A percentile compares a stretch with the other conserved stretches of the same genome.
Evolutionary conservation across 1,140 invertebrate species (phyloP).

Genomic region (Zaprionus vittiger): DNA sequence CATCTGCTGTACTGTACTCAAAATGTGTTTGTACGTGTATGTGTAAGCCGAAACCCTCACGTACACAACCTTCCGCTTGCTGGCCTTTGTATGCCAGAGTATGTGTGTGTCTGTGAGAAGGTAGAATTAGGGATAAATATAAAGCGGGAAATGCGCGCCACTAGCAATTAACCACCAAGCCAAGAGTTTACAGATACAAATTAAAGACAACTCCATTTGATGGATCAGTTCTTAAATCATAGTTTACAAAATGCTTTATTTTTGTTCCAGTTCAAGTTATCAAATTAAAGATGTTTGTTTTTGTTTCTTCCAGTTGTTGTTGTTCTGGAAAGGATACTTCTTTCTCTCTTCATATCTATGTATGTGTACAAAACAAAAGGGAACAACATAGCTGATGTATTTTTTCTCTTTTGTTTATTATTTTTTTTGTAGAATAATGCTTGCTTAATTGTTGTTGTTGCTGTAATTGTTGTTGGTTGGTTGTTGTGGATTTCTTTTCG

Average conservation of each 20-base stretch:
- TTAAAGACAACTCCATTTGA: constrained; percentile 8
- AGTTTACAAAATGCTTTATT: constrained; percentile 80
- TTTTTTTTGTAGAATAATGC: constrained; percentile 51
- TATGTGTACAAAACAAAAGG: constrained; percentile 38
- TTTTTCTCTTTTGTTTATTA: constrained; percentile 51
- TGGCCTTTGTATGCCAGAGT: constrained; percentile 3
- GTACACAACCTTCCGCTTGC: constrained; percentile 16
- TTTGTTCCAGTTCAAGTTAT: constrained; percentile 49
- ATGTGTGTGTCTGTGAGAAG: constrained; percentile 23
- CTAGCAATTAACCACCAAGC: constrained; percentile 50
- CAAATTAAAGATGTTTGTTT: constrained; percentile 51
- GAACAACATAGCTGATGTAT: constrained; percentile 15
- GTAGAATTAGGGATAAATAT: constrained; percentile 35
- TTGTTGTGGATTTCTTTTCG: constrained; percentile 38
- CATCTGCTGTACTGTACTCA: constrained; percentile 38
- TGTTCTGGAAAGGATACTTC: not conserved
- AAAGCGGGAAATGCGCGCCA: constrained; percentile 70
- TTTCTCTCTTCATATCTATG: constrained; percentile 12
- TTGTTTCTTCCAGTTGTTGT: constrained; percentile 3
- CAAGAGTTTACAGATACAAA: constrained; percentile 13
- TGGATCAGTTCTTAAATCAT: constrained; percentile 45
- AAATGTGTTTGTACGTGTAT: constrained; percentile 13
- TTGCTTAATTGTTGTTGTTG: constrained; percentile 28
- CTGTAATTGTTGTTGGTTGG: constrained; percentile 19
- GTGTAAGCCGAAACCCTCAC: constrained; percentile 34